Conservation (phyloP, 2,797 vertebrate species). For the Catostomus latipinnis region DNA sequence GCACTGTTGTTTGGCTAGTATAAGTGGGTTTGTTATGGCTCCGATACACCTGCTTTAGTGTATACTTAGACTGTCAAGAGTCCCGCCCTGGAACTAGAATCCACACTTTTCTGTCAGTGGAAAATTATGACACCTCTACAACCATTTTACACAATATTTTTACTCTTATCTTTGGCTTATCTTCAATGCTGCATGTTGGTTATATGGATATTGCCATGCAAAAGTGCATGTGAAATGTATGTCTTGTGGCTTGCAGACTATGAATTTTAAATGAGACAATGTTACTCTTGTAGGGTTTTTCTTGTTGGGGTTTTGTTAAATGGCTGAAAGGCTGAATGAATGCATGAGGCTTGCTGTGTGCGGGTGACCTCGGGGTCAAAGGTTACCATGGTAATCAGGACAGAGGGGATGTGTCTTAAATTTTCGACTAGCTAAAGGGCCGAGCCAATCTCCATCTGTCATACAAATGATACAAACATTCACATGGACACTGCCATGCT, state of each 20-base stretch:
- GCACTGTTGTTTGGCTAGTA: slow-evolving; percentile 44
- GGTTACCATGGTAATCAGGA: slow-evolving; percentile 59
- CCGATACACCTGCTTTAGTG: slow-evolving; percentile 60
- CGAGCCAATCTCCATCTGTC: slow-evolving; percentile 60
- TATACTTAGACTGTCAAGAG: slow-evolving; percentile 69
- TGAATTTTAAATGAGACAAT: slow-evolving; percentile 56
- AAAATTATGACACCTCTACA: slow-evolving; percentile 24
- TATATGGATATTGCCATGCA: slow-evolving; percentile 33
- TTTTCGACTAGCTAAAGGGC: slow-evolving; percentile 54
- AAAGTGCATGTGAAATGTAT: slow-evolving; percentile 40
- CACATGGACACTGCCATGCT: slow-evolving; percentile 5
- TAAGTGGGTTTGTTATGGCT: slow-evolving; percentile 56
- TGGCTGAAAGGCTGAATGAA: slow-evolving; percentile 52
- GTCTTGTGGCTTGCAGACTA: slow-evolving; percentile 26
- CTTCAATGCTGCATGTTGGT: slow-evolving; percentile 19
- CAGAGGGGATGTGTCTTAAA: slow-evolving; percentile 55
- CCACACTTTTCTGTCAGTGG: slow-evolving; percentile 41
- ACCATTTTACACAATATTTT: slow-evolving; percentile 29
- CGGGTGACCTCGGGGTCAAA: slow-evolving; percentile 56
- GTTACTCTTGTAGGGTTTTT: slow-evolving; percentile 42
- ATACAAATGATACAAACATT: slow-evolving; percentile 47
- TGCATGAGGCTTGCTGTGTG: slow-evolving; percentile 53
- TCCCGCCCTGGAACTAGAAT: slow-evolving; percentile 57
- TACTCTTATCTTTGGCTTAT: slow-evolving; percentile 5
- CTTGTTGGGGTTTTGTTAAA: slow-evolving; percentile 40